Percentiles rank a stretch among this genome's conserved stretches.
Conservation (phyloP, 2,797 vertebrate species). For the Siniperca scherzeri region DNA sequence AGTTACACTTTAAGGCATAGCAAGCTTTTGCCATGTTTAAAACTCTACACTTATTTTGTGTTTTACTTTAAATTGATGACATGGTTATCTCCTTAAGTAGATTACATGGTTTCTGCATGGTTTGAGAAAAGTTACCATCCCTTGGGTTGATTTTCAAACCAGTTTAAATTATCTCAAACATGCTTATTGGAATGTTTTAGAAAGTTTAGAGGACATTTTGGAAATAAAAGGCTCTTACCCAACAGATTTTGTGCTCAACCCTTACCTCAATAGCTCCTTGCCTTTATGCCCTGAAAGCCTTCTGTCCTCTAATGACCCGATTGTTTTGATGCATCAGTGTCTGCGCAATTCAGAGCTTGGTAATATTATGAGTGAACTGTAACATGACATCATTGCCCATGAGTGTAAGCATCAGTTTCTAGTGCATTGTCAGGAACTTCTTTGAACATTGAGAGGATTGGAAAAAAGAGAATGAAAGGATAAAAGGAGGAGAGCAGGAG, state of each 20-base stretch:
- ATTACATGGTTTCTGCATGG: conserved; percentile 28
- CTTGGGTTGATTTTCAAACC: conserved; percentile 15
- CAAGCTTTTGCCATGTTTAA: neutral
- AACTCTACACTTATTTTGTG: neutral
- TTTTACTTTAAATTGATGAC: conserved; percentile 16
- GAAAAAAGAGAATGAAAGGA: conserved; percentile 24
- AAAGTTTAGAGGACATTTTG: conserved; percentile 20
- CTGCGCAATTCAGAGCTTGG: conserved; percentile 8
- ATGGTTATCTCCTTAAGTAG: conserved; percentile 11
- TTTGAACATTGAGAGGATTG: conserved; percentile 47
- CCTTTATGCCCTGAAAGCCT: conserved; percentile 6
- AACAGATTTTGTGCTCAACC: conserved; percentile 17
- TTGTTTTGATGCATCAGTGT: conserved; percentile 37
- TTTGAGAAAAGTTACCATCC: conserved; percentile 2
- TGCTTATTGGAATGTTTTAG: conserved; percentile 15
- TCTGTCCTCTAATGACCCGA: conserved; percentile 22
- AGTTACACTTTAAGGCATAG: neutral
- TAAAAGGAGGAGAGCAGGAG: conserved; percentile 25
- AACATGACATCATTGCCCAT: conserved; percentile 62
- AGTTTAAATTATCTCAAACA: conserved; percentile 8
- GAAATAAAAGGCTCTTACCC: conserved; percentile 10
- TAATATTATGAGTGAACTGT: conserved; percentile 26
- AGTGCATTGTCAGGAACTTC: conserved; percentile 40
- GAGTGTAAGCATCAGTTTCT: conserved; percentile 48
- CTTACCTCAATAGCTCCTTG: conserved; percentile 4